Conservation (phyloP, 2,797 vertebrate species). For the Coranthus polyacanthus region DNA sequence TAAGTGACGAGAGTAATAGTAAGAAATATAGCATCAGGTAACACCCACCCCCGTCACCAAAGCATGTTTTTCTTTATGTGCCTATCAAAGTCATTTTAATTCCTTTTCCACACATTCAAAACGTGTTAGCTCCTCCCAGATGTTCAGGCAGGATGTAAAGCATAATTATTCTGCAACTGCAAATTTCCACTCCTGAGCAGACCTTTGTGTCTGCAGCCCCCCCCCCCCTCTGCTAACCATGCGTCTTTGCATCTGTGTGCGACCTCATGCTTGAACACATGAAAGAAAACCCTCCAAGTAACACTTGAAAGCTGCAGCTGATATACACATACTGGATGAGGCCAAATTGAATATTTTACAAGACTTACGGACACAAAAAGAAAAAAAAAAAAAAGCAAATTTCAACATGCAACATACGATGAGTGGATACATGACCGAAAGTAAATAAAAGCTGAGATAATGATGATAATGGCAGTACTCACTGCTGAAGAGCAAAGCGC, state of each 20-base stretch:
- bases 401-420: not conserved
- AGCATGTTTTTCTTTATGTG: not conserved
- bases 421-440: not conserved
- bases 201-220: conserved; percentile 78
- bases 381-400: not conserved
- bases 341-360: too few species aligned
- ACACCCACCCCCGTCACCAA: not conserved
- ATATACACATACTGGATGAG: too few species aligned
- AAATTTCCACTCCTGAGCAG: conserved; percentile 76
- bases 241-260: conserved; percentile 38
- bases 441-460: not conserved
- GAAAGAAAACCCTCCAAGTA: conserved; percentile 22
- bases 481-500: conserved; percentile 77
- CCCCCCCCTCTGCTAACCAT: conserved; percentile 31
- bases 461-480: conserved; percentile 70
- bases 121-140: conserved; percentile 62
- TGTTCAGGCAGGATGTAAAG: conserved; percentile 62
- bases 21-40: not conserved
- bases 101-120: conserved; percentile 21
- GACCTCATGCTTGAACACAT: conserved; percentile 44
- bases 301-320: conserved; percentile 8
- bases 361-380: not conserved
- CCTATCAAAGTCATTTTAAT: not conserved
- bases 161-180: conserved; percentile 74
- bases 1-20: not conserved